Percentiles rank a stretch among this genome's conserved stretches.
phyloP scores from a whole-genome alignment of 1,140 invertebrate genomes.

The Drosophila persimilis region DNA sequence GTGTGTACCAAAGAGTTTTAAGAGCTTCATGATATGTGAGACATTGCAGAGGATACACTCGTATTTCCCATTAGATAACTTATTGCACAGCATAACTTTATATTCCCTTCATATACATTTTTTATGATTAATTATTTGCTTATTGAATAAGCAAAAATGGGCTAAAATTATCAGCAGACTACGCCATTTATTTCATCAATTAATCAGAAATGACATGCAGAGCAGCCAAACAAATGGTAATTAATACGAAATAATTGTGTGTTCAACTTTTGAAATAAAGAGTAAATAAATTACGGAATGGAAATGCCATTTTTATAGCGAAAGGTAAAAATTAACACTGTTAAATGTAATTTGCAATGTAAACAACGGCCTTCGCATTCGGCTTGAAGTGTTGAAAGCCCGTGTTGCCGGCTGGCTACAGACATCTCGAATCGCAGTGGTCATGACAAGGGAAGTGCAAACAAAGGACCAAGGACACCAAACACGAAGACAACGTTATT shows the following conservation, averaged over 20 bases:
- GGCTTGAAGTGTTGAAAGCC: not conserved
- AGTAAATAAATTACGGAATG: constrained; percentile 1
- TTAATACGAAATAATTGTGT: constrained; percentile 61
- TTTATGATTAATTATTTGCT: constrained; percentile 18
- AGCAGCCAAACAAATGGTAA: constrained; percentile 40
- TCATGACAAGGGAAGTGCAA: constrained; percentile 5
- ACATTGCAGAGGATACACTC: too few relatives aligned
- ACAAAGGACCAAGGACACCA: constrained; percentile 15
- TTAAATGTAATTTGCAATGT: constrained; percentile 13
- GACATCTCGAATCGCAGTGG: constrained; percentile 7
- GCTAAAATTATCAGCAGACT: constrained; percentile 11
- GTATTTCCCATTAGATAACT: too few relatives aligned
- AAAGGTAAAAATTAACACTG: constrained; percentile 11
- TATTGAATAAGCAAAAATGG: constrained; percentile 21
- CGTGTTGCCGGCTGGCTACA: not conserved
- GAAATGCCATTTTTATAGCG: constrained; percentile 22
- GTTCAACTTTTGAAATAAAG: constrained; percentile 24
- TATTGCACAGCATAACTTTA: too few relatives aligned
- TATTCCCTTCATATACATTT: too few relatives aligned
- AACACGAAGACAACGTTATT: constrained; percentile 45
- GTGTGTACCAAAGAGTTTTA: constrained; percentile 16
- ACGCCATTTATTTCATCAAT: constrained; percentile 49
- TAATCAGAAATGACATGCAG: constrained; percentile 44
- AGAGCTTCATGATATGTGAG: too few relatives aligned
- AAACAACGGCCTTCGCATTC: not conserved